Base-by-base conservation (phyloP, 2,797 vertebrate species). In the Macropodus opercularis region DNA sequence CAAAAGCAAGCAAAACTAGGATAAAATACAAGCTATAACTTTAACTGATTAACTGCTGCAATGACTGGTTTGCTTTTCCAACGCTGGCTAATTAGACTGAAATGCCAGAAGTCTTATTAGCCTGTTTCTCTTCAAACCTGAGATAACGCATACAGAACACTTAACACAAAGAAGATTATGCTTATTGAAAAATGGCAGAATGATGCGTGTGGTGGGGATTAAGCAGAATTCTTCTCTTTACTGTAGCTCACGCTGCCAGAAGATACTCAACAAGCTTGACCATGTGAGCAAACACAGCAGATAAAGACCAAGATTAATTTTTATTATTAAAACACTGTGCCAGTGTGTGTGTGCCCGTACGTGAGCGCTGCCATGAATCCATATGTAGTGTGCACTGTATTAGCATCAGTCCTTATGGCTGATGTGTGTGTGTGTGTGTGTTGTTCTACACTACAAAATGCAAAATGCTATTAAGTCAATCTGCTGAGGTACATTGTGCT, bases 241-340 rank as follows among this genome's bases (percentile, higher is more conserved):
- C 32, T n/a, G n/a, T n/a, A n/a, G n/a, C 79, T 76, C 31, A 48
- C 13, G 6, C 85, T 92, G 92, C 90, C 92, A 94, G 92, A 90
- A 94, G 91, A 91, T 84, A 85, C 91, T 94, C 91, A 92, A 93
- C 91, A 91, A 82, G 89, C 92, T 93, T 90, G 90, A 87, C 91
- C 93, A 93, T 93, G 91, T 93, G 94, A 90, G 92, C 92, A 93
- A 91, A 91, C 87, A 94, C 90, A 84, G n/a, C n/a, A n/a, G n/a
- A n/a, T n/a, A 92, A 93, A 92, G 90, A 89, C 90, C 93, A 91
- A 92, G 90, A 90, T 89, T 87, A 87, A 87, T 92, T 92, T 91
- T 91, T 93, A 91, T 90, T 89, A 93, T 92, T 91, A 93, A 94
- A 94, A 90, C 70, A 86, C 85, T 80, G 83, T 89, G 87, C 89